Evolutionary conservation across 92 coral and sea anemone species (phyloP), one percentile per base, ranked within the genome.

Genomic region (Siderastrea siderea): DNA sequence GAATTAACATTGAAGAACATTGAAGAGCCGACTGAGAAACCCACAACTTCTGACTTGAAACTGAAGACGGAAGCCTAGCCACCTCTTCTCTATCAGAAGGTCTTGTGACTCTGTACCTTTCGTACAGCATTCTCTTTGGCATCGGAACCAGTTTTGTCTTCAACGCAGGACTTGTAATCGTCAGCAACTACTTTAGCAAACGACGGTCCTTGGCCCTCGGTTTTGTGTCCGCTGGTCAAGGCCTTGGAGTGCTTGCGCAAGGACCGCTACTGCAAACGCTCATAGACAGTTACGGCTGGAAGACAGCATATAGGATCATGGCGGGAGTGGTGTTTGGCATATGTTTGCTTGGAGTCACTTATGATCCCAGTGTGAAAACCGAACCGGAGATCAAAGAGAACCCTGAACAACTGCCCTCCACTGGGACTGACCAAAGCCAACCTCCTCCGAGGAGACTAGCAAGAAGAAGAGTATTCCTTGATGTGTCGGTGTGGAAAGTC

Each of bases 51-150:
- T 26, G 38, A 26, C 38, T 26, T 26, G 38, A 26, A 26, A 26
- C 38, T 26, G 38, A 26, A n/a, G n/a, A n/a, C n/a, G n/a, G n/a
- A 15, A 82, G n/a, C n/a, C n/a, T n/a, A n/a, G n/a, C 84, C 53
- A 52, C 71, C 44, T 91, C 94, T 4, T 85, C 96, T 14, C 45
- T 84, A 58, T 86, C 94, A 6, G 74, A 90, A 48, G 75, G 73
- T 55, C 80, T 93, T 10, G 60, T 58, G 71, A 75, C 77, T 12
- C 16, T 93, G 45, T 87, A 79, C 50, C 70, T 80, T 10, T 79
- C 90, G 5, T 93, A 91, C 80, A 87, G 92, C 59, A 52, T 91
- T 47, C 77, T 71, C 3, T 91, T 86, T 74, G 94, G 94, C 10
- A 53, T 86, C n/a, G 94, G 94, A 50, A 57, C 84, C 50, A 86